phyloP scores from a whole-genome alignment of 92 coral and sea anemone species.

The Palythoa grandiflora region DNA sequence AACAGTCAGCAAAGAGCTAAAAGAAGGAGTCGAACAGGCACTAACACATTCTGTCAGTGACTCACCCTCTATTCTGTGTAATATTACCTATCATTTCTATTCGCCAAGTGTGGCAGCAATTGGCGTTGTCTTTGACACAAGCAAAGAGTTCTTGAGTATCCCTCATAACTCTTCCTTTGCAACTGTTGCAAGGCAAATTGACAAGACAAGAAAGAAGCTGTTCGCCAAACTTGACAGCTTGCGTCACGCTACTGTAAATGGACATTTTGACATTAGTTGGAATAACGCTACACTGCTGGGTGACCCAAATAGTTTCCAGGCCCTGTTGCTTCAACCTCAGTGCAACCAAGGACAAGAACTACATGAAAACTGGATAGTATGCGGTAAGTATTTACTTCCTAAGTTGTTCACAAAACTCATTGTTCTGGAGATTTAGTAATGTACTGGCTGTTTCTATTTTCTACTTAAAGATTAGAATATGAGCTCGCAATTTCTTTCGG shows the following conservation, averaged over 20 bases:
- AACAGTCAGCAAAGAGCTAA: background rate
- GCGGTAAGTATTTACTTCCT: too few species aligned
- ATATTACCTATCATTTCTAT: background rate
- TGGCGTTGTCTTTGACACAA: background rate
- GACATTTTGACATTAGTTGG: constrained; percentile 8
- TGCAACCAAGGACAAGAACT: constrained; percentile 38
- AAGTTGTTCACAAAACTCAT: too few species aligned
- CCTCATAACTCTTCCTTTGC: background rate
- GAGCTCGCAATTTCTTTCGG: too few species aligned
- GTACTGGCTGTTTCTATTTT: too few species aligned
- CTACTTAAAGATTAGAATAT: too few species aligned
- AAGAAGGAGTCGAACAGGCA: background rate
- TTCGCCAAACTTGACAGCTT: background rate
- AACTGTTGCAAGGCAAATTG: background rate
- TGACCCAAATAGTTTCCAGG: background rate
- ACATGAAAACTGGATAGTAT: constrained; percentile 52
- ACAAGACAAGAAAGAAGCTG: background rate
- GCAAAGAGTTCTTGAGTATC: background rate
- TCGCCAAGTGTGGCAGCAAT: background rate
- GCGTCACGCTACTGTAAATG: background rate
- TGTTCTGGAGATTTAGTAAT: too few species aligned
- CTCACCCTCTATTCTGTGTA: background rate
- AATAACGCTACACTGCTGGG: background rate
- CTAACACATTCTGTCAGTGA: background rate
- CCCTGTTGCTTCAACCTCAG: constrained; percentile 23